Base-by-base conservation (phyloP, 2,113 vertebrate genomes). In the Halcyon senegalensis region DNA sequence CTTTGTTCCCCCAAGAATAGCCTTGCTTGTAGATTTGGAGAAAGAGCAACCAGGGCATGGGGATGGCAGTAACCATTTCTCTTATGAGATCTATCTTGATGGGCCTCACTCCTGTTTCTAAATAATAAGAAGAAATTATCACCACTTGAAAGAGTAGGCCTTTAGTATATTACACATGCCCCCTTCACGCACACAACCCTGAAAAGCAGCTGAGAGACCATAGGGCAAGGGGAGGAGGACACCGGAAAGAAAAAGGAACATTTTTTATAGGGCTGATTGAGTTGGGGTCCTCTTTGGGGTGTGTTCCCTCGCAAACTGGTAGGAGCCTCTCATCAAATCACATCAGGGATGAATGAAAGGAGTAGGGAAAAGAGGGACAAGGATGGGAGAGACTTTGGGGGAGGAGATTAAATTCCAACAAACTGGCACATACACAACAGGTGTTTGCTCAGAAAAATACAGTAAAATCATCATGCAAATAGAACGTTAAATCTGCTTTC, bases 371-470 rank as follows among this genome's bases (percentile, higher is more conserved):
- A 95, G 66, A 76, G 92, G 83, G 44, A 94, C 72, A 64, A 95
- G 76, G 53, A 96, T 25, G 11, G 74, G 85, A 73, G 66, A n/a
- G 59, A 91, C 58, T 35, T 87, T 56, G 50, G 39, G 78, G 72
- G 59, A 93, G 55, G 76, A 87, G 48, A 51, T 94, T 97, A 97
- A 90, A 93, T 97, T 97, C 96, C 97, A 97, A 98, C 98, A 96
- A 97, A 98, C 97, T 93, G 97, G 97, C 97, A 98, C 98, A 97
- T 97, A 98, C 96, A 98, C 98, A 97, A 98, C 98, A 98, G 97
- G 97, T 98, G 98, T 98, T 98, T 98, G 98, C 94, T 98, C 98
- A 98, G 97, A 98, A 98, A 98, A 98, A 98, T 98, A 98, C 98
- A 98, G 93, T 98, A 97, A 98, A 98, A 97, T 98, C 84, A 0